phyloP scores from a whole-genome alignment of 2,888 invertebrate species.

The Drosophila barbarae region DNA sequence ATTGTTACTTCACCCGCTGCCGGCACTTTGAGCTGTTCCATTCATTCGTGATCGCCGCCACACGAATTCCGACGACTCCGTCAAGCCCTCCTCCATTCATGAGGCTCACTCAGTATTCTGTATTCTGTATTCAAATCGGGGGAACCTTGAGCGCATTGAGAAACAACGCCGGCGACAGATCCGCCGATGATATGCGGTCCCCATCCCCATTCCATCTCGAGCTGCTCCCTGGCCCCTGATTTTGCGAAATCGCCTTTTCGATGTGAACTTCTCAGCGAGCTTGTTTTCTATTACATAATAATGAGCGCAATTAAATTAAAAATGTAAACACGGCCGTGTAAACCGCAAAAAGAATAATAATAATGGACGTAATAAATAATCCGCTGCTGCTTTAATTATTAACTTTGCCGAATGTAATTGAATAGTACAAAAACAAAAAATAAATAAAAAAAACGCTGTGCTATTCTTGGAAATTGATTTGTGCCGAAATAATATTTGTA shows the following conservation, averaged over 20 bases:
- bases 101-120: conserved; percentile 12
- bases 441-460: neutral
- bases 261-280: conserved; percentile 20
- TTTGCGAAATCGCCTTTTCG: conserved; percentile 31
- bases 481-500: conserved; percentile 7
- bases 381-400: conserved; percentile 40
- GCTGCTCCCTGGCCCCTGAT: neutral
- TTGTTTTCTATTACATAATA: conserved; percentile 43
- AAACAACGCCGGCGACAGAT: conserved; percentile 35
- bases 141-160: conserved; percentile 51
- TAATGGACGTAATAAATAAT: conserved; percentile 18
- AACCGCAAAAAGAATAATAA: conserved; percentile 29
- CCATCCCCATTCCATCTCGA: conserved; percentile 4
- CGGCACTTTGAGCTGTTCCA: conserved; percentile 52
- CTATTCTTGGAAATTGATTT: conserved; percentile 8
- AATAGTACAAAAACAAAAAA: conserved; percentile 25
- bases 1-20: conserved; percentile 41
- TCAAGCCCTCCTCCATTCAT: conserved; percentile 54
- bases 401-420: conserved; percentile 29
- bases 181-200: conserved; percentile 22
- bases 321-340: conserved; percentile 38
- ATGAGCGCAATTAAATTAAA: conserved; percentile 35
- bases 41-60: conserved; percentile 57
- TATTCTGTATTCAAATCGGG: conserved; percentile 46
- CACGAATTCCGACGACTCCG: conserved; percentile 46